Conservation (phyloP, 2,797 vertebrate species). For the Micromesistius poutassou region DNA sequence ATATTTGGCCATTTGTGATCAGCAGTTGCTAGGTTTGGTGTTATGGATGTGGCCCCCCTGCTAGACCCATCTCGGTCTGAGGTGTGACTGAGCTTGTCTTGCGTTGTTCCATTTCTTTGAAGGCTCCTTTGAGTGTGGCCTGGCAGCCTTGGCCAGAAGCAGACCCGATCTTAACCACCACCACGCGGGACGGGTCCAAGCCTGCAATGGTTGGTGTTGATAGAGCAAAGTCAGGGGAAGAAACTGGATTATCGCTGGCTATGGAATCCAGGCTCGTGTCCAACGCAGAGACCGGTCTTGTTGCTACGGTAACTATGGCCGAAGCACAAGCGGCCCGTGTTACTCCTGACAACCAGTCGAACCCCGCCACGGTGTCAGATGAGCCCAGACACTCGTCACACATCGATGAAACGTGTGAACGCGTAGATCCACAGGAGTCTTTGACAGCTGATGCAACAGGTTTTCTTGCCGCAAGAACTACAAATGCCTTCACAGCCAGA, state of each 20-base stretch:
- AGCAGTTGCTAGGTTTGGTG: too few species aligned
- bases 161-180: slow-evolving; percentile 4
- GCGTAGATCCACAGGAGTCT: neutral
- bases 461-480: slow-evolving; percentile 39
- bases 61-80: neutral
- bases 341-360: neutral
- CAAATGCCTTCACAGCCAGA: slow-evolving; percentile 28
- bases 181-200: neutral
- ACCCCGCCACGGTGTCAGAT: neutral
- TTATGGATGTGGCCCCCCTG: neutral
- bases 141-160: slow-evolving; percentile 5
- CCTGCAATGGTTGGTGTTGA: neutral
- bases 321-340: neutral
- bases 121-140: slow-evolving; percentile 21
- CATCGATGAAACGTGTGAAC: neutral
- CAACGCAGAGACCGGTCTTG: neutral
- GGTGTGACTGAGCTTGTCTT: neutral
- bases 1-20: too few species aligned
- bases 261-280: neutral
- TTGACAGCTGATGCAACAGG: slow-evolving; percentile 13
- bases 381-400: neutral
- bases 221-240: neutral
- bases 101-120: neutral
- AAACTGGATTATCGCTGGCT: neutral
- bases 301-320: neutral